Evolutionary conservation across 2,113 vertebrate genomes (phyloP).

Genomic region (Loxodonta africana): DNA sequence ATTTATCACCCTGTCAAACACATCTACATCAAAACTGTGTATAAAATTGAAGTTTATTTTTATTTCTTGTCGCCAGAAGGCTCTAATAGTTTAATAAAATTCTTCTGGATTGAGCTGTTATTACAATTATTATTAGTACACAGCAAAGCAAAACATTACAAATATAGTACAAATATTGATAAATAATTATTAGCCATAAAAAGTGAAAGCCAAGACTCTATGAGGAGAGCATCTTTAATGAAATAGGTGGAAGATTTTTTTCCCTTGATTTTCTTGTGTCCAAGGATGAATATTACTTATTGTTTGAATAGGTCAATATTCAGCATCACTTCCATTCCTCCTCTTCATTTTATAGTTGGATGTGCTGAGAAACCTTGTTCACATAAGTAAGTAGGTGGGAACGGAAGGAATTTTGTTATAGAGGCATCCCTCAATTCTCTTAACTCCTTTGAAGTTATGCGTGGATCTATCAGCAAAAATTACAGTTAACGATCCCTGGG

Average conservation of each 20-base stretch:
- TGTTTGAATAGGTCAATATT: neutral
- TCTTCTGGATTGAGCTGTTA: conserved; percentile 29
- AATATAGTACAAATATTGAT: conserved; percentile 44
- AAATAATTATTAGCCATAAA: conserved; percentile 7
- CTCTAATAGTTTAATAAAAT: conserved; percentile 57
- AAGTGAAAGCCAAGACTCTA: neutral
- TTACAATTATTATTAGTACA: neutral
- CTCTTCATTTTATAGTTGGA: neutral
- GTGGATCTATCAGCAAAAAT: conserved; percentile 35
- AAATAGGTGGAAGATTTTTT: neutral
- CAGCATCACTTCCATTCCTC: fast-evolving
- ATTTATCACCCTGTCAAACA: conserved; percentile 56
- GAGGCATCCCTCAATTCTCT: no score
- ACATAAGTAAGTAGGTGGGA: neutral
- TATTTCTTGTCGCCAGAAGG: conserved; percentile 56
- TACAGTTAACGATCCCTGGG: neutral
- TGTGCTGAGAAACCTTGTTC: neutral
- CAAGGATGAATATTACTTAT: neutral
- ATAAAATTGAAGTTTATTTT: conserved; percentile 68
- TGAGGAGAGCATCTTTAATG: neutral
- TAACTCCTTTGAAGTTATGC: neutral
- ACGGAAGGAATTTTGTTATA: neutral
- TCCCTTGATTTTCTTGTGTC: neutral
- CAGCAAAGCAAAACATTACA: neutral
- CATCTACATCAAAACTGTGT: conserved; percentile 43